Conservation (phyloP, 1,140 invertebrate species). For the Oryctes rhinoceros region DNA sequence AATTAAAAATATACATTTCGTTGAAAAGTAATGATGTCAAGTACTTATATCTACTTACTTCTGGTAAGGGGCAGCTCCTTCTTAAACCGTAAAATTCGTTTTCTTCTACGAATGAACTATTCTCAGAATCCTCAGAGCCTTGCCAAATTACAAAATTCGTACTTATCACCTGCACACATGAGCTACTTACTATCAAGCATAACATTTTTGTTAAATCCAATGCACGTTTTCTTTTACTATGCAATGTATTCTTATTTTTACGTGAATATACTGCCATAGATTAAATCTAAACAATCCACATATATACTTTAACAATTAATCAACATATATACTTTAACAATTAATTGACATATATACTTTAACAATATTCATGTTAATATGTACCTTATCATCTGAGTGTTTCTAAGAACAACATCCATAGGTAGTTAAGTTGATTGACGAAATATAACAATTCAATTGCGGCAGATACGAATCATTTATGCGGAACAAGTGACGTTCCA, state of each 20-base stretch:
- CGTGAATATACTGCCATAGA: too few species aligned
- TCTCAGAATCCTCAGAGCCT: neutral
- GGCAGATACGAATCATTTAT: neutral
- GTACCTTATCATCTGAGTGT: too few species aligned
- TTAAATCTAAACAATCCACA: too few species aligned
- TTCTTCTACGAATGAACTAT: constrained; percentile 1
- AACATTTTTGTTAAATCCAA: neutral
- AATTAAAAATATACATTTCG: too few species aligned
- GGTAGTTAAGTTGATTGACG: neutral
- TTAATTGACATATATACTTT: too few species aligned
- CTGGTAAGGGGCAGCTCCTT: neutral
- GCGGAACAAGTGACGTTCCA: neutral
- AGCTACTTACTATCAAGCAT: neutral
- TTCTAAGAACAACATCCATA: too few species aligned
- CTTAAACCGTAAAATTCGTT: constrained; percentile 5
- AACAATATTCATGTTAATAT: too few species aligned
- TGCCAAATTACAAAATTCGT: constrained; percentile 10
- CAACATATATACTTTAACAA: too few species aligned
- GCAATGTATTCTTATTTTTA: too few species aligned
- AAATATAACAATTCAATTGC: neutral
- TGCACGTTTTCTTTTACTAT: too few species aligned
- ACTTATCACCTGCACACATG: neutral
- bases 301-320: too few species aligned
- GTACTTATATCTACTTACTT: neutral
- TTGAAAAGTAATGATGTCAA: too few species aligned